Conservation (phyloP, 1,140 invertebrate species). For the Solenopsis invicta region DNA sequence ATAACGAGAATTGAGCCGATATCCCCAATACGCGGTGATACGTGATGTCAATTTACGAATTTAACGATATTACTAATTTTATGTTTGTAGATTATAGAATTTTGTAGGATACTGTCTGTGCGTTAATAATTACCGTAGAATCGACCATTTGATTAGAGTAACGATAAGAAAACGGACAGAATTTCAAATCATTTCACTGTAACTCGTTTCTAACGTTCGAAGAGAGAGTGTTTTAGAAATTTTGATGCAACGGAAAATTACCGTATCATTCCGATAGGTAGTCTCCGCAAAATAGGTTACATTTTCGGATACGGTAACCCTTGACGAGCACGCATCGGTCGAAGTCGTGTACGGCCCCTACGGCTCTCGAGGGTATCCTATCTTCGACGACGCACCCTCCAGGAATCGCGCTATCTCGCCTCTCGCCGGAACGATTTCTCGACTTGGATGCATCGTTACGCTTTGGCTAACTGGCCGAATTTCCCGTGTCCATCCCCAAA, state of each 20-base stretch:
- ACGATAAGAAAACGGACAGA: background rate
- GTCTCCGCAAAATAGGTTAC: constrained; percentile 64
- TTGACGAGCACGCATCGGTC: constrained; percentile 56
- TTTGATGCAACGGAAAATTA: background rate
- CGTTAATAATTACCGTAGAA: background rate
- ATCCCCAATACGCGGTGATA: background rate
- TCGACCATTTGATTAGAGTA: background rate
- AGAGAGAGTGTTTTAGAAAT: background rate
- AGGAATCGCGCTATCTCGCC: constrained; percentile 72
- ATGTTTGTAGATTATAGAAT: background rate
- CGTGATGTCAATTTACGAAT: constrained; percentile 34
- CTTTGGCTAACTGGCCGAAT: constrained; percentile 81
- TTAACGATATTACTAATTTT: constrained; percentile 8
- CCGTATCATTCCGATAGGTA: background rate
- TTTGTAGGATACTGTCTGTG: background rate
- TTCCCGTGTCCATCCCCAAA: constrained; percentile 77
- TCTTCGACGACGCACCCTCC: constrained; percentile 69
- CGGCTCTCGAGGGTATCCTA: constrained; percentile 80
- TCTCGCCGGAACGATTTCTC: constrained; percentile 76
- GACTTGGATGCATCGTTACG: constrained; percentile 81
- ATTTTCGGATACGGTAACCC: constrained; percentile 66
- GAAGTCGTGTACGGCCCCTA: constrained; percentile 67
- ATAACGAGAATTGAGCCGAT: constrained; percentile 52
- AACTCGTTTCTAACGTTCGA: background rate
- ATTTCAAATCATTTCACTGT: background rate